A percentile compares a stretch with the other conserved stretches of the same genome.
phyloP scores from a whole-genome alignment of 2,888 invertebrate genomes.

The Oscheius myriophilus region DNA sequence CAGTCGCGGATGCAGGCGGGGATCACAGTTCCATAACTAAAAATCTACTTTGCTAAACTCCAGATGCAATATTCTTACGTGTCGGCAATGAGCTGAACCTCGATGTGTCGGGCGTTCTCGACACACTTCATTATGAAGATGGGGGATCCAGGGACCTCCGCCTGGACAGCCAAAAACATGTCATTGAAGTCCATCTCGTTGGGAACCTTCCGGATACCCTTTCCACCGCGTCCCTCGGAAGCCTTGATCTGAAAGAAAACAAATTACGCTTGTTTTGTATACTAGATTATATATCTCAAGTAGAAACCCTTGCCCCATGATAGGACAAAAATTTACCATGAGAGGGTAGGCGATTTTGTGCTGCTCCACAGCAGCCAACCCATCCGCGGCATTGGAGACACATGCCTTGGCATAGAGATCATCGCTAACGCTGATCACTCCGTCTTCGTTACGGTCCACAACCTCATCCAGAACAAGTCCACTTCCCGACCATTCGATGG shows the following conservation, averaged over 20 bases:
- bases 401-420: slow-evolving; percentile 92
- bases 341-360: slow-evolving; percentile 93
- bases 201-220: slow-evolving; percentile 95
- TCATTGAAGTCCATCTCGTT: slow-evolving; percentile 88
- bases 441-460: slow-evolving; percentile 12
- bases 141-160: slow-evolving; percentile 95
- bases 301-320: slow-evolving; percentile 1
- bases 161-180: slow-evolving; percentile 83
- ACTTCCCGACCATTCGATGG: slow-evolving; percentile 93
- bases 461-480: slow-evolving; percentile 69
- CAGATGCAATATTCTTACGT: slow-evolving; percentile 73
- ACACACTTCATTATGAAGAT: slow-evolving; percentile 99
- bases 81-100: slow-evolving; percentile 95
- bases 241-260: slow-evolving; percentile 86
- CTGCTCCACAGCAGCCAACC: slow-evolving; percentile 79
- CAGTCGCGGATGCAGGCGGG: slow-evolving; percentile 97
- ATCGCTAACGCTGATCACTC: slow-evolving; percentile 78
- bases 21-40: slow-evolving; percentile 90
- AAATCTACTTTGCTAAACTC: not conserved
- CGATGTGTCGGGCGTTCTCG: slow-evolving; percentile 91
- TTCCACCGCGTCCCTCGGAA: slow-evolving; percentile 98
- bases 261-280: not conserved
- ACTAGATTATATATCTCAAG: not conserved
- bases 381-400: slow-evolving; percentile 86
- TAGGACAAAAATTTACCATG: slow-evolving; percentile 50